Base-by-base conservation (phyloP, 2,888 invertebrate genomes). In the Xylocampa areola region DNA sequence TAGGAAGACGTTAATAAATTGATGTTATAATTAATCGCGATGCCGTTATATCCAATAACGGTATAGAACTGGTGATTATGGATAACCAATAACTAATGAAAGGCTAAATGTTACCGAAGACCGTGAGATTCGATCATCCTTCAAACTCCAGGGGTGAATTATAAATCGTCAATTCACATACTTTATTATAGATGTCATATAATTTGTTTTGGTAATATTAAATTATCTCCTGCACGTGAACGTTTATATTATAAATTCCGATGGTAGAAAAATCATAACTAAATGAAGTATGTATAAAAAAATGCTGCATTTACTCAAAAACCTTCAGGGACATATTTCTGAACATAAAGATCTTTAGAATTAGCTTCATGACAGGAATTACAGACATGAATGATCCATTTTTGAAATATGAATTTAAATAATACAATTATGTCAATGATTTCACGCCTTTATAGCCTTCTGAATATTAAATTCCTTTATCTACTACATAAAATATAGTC, bases 1-100 rank as follows among this genome's bases (percentile, higher is more conserved):
- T 13, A 14, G 2, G 11, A 7, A 51, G 73, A 67, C 68, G 54
- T 52, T 29, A 72, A 67, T 58, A 49, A 67, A 69, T 69, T 16
- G 57, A 52, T 49, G 48, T 39, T 43, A 50, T 63, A 58, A 70
- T 63, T 60, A 57, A 63, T 63, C 33, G 44, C 30, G 48, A 63
- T 40, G 29, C 36, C 44, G 45, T 45, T 41, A 44, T 53, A 49
- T 48, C 47, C 25, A 59, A 63, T 48, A 68, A 67, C 55, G 47
- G 62, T 49, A 45, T 49, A 45, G 39, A 65, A 50, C 32, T 27
- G 21, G 10, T 51, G 30, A 47, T 51, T 59, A 57, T 30, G 23
- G 13, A 43, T 37, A 45, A 17, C 35, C 62, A 66, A 68, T 62
- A 55, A 68, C 48, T n/a, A 14, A 35, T 35, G 32, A 65, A 39